phyloP scores from a whole-genome alignment of 2,888 invertebrate genomes.

The Arge pagana region DNA sequence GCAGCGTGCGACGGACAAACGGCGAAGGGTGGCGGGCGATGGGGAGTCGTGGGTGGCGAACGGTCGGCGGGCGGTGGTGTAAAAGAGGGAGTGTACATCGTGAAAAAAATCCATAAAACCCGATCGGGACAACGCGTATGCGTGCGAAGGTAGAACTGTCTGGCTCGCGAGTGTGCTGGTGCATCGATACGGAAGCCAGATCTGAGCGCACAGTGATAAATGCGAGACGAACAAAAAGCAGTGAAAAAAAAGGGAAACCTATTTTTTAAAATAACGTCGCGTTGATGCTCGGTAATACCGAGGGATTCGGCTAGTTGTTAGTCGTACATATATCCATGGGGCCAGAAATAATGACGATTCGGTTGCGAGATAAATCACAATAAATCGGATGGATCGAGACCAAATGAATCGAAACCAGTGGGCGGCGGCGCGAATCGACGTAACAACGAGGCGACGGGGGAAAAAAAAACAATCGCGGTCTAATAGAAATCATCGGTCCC shows the following conservation, averaged over 20 bases:
- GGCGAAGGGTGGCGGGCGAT: constrained; percentile 30
- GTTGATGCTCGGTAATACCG: constrained; percentile 16
- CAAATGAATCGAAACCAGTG: no score
- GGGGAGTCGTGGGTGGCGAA: constrained; percentile 28
- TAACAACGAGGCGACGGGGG: no score
- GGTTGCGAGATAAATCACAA: no score
- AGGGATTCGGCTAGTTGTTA: constrained; percentile 4
- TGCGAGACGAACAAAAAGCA: no score
- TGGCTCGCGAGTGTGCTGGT: constrained; percentile 37
- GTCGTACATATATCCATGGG: no score
- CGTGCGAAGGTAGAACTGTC: constrained; percentile 55
- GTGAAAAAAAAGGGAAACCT: constrained; percentile 17
- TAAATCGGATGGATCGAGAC: no score
- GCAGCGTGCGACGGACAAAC: constrained; percentile 34
- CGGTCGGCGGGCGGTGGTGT: constrained; percentile 27
- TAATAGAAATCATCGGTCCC: no score
- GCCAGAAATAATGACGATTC: no score
- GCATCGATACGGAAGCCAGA: constrained; percentile 47
- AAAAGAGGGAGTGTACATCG: constrained; percentile 42
- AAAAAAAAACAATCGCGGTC: no score
- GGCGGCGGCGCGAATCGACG: no score
- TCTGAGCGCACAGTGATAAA: constrained; percentile 51
- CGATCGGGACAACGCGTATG: constrained; percentile 57
- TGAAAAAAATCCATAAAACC: constrained; percentile 59
- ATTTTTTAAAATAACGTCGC: constrained; percentile 19